A percentile compares a stretch with the other conserved stretches of the same genome.
Evolutionary conservation across 2,888 invertebrate genomes (phyloP).

Genomic region (Spisula solida): DNA sequence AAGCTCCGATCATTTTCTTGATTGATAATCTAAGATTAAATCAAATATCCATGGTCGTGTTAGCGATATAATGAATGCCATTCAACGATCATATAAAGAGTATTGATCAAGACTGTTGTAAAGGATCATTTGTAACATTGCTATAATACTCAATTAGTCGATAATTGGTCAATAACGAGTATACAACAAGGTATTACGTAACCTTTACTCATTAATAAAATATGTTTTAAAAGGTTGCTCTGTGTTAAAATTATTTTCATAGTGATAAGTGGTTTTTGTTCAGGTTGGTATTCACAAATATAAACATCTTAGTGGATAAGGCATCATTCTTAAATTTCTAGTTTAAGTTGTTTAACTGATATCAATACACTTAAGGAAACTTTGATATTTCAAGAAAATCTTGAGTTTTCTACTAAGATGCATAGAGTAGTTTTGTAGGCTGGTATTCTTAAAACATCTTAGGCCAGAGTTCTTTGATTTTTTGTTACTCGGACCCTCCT

Average conservation of each 20-base stretch:
- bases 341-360: not conserved
- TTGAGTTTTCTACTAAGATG: no score
- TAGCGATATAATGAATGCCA: conserved; percentile 1
- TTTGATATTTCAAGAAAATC: no score
- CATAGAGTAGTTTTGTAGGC: no score
- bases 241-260: not conserved
- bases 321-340: no score
- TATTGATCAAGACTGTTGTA: not conserved
- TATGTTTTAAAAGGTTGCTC: not conserved
- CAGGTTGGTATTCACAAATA: no score
- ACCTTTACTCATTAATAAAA: not conserved
- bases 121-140: not conserved
- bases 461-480: no score
- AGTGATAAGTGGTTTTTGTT: not conserved
- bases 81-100: not conserved
- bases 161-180: not conserved
- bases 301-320: no score
- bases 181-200: not conserved
- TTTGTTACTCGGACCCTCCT: no score
- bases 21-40: conserved; percentile 39
- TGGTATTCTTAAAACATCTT: no score
- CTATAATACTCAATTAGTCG: not conserved
- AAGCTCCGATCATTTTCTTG: conserved; percentile 8
- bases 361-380: not conserved
- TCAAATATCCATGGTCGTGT: conserved; percentile 27